Base-by-base conservation (phyloP, 2,888 invertebrate genomes). In the Noctua fimbriata region DNA sequence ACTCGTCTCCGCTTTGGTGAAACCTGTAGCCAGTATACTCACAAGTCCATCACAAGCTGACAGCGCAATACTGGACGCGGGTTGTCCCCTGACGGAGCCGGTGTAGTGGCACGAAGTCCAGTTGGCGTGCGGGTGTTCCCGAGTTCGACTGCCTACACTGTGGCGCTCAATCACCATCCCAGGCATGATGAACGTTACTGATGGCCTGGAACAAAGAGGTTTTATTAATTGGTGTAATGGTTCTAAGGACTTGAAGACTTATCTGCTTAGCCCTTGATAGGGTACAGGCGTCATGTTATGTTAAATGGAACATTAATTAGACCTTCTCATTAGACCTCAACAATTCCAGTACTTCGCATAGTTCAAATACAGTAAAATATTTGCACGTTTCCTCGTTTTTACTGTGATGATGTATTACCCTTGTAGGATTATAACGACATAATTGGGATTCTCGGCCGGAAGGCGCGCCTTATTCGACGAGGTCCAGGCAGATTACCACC, bases 21-120 rank as follows among this genome's bases (percentile, higher is more conserved):
- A 24, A 71, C 36, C 7, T 41, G 24, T 36, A 52, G 10, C 1
- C 24, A 21, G 28, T 24, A 24, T 86, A 94, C 98, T 98, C 95
- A 99, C 99, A 97, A 99, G 95, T 92, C 99, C 99, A 92, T 98
- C 97, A 93, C 99, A 99, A 32, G 98, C 97, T 24, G 98, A 98
- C 78, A 99, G 93, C 32, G 98, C 98, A 73, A 98, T 98, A 85
- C 96, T 97, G 60, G 98, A 98, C 78, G 96, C 95, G 12, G 97
- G 95, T 87, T 98, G 98, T 69, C 98, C 98, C 76, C 97, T 96
- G 82, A 99, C 97, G 89, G 97, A 95, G 87, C 99, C 99, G 80
- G 98, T 98, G 95, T 98, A 98, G 96, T 98, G 98, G 94, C 99
- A 99, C 76, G 97, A 95, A 63, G 97, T 97, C 82, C 97, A 97